phyloP scores from a whole-genome alignment of 2,797 vertebrate species.

The Otus scops region DNA sequence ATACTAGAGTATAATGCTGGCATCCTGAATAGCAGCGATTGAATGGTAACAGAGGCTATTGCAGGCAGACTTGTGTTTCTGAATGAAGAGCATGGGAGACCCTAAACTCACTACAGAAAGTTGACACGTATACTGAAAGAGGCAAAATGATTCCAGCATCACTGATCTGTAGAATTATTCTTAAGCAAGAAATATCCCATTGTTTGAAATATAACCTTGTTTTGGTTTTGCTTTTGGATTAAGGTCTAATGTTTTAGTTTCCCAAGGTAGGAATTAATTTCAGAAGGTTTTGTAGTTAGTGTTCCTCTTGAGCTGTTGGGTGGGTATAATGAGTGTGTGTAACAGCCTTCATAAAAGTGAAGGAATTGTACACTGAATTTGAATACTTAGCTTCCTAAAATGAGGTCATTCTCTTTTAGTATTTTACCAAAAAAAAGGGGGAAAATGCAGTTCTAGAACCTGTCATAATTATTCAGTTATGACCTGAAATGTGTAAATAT shows the following conservation, averaged over 20 bases:
- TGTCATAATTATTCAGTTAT: not conserved
- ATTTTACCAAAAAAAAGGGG: not conserved
- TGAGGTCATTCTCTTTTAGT: not conserved
- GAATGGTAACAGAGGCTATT: not conserved
- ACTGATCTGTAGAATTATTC: not conserved
- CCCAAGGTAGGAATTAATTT: not conserved
- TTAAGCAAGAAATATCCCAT: not conserved
- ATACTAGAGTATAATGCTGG: not conserved
- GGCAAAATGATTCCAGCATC: not conserved
- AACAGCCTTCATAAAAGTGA: not conserved
- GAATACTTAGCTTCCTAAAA: not conserved
- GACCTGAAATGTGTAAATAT: not conserved
- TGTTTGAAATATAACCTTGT: not conserved
- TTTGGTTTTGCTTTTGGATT: not conserved
- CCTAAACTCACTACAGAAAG: not conserved
- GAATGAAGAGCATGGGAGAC: not conserved
- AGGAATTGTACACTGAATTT: not conserved
- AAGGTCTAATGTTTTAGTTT: not conserved
- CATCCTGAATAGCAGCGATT: not conserved
- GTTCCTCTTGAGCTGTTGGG: not conserved
- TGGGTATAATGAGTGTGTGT: not conserved
- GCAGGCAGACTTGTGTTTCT: not conserved
- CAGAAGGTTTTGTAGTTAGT: not conserved
- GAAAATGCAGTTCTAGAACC: not conserved
- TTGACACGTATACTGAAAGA: not conserved